These are phyloP conservation scores for Spilarctia lutea DNA, from an alignment of 2,888 invertebrate species.

Conservation along the genomic window DNA sequence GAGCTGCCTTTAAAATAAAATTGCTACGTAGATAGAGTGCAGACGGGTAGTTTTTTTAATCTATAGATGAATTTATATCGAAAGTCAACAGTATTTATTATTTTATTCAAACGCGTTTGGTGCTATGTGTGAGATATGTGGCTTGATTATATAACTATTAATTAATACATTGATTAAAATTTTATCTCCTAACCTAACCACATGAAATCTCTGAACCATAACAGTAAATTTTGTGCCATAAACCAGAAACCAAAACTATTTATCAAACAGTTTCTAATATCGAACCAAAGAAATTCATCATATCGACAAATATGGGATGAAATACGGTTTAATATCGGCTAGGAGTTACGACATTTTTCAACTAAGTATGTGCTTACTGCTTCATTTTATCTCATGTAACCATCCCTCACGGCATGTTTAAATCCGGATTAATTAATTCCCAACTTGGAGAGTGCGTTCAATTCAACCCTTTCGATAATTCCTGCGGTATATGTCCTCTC, in stretches of 20 bases:
- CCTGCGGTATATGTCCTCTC: constrained; percentile 45
- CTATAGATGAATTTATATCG: too few relatives aligned
- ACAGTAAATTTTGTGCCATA: neutral
- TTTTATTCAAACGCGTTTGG: too few relatives aligned
- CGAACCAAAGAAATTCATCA: constrained; percentile 8
- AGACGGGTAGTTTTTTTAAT: too few relatives aligned
- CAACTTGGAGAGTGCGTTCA: constrained; percentile 63
- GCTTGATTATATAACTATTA: too few relatives aligned
- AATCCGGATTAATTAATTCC: constrained; percentile 77
- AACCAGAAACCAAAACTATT: constrained; percentile 16
- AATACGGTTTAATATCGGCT: constrained; percentile 18
- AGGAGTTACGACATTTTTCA: constrained; percentile 15
- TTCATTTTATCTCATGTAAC: constrained; percentile 69
- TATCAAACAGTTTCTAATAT: constrained; percentile 17
- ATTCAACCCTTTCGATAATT: constrained; percentile 63
- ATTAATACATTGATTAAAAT: neutral
- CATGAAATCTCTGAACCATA: neutral
- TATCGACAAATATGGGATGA: constrained; percentile 8
- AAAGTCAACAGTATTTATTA: too few relatives aligned
- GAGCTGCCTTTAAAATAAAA: too few relatives aligned
- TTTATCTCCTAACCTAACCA: neutral
- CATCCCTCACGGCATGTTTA: constrained; percentile 61
- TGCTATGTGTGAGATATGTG: too few relatives aligned
- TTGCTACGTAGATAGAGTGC: too few relatives aligned
- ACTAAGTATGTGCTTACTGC: constrained; percentile 30